Conservation (phyloP, 2,888 invertebrate species). For the Eledona agricola region DNA sequence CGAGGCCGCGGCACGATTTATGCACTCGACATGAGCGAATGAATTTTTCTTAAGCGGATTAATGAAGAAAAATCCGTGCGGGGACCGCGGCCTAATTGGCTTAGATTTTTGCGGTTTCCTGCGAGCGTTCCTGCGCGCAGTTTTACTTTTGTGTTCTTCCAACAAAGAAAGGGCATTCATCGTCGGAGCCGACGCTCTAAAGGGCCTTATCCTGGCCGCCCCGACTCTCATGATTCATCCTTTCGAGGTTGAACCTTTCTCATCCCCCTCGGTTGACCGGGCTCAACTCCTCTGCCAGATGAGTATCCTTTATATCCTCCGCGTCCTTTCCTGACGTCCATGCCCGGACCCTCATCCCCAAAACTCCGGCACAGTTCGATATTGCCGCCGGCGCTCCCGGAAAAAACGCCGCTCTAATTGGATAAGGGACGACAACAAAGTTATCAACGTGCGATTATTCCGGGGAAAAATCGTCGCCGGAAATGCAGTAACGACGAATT, state of each 20-base stretch:
- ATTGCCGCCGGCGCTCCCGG: slow-evolving; percentile 15
- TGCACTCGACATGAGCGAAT: no score
- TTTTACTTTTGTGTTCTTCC: slow-evolving; percentile 39
- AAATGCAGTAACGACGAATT: no score
- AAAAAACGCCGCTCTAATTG: slow-evolving; percentile 31
- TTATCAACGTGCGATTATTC: slow-evolving; percentile 24
- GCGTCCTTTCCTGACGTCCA: slow-evolving; percentile 38
- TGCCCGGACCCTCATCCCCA: slow-evolving; percentile 33
- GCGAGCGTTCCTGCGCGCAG: slow-evolving; percentile 6
- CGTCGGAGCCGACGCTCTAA: slow-evolving; percentile 34
- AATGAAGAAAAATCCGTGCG: no score
- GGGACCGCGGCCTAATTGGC: no score
- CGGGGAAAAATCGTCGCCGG: slow-evolving; percentile 22
- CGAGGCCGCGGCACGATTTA: no score
- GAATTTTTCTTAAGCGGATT: no score
- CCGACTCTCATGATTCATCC: slow-evolving; percentile 61
- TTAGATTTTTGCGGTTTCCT: slow-evolving; percentile 23
- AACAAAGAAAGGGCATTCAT: slow-evolving; percentile 41
- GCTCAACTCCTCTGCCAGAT: slow-evolving; percentile 41
- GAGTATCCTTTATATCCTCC: slow-evolving; percentile 44
- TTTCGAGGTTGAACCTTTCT: slow-evolving; percentile 58
- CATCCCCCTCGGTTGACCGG: slow-evolving; percentile 52
- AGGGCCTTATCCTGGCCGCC: slow-evolving; percentile 57
- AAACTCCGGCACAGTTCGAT: slow-evolving; percentile 38
- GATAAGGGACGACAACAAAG: slow-evolving; percentile 32